phyloP scores from a whole-genome alignment of 2,113 vertebrate genomes.

The Pteropus alecto region DNA sequence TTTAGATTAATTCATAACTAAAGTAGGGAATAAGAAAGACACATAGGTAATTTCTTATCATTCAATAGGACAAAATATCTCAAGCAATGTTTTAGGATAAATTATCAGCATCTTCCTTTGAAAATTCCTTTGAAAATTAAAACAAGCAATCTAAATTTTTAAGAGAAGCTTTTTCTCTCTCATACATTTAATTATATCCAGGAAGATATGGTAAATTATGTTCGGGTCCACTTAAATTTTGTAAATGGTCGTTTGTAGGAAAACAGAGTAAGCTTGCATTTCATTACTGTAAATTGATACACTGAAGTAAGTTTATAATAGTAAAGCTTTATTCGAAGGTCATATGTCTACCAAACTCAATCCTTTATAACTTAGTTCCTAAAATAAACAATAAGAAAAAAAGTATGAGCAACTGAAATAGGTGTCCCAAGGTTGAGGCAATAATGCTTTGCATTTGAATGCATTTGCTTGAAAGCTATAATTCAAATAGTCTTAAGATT shows the following conservation, averaged over 20 bases:
- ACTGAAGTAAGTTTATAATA: not conserved
- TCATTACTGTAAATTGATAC: not conserved
- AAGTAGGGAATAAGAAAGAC: constrained; percentile 37
- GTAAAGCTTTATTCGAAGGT: not conserved
- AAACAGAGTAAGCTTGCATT: not conserved
- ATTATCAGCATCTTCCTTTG: not conserved
- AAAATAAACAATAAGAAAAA: not conserved
- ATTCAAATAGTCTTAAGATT: not conserved
- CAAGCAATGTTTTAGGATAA: not conserved
- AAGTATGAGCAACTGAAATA: not conserved
- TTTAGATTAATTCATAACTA: constrained; percentile 48
- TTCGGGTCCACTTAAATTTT: not conserved
- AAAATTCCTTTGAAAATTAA: not conserved
- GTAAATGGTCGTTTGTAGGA: not conserved
- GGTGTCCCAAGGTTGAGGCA: not conserved
- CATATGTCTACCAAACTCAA: not conserved
- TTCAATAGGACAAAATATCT: not conserved
- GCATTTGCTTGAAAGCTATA: not conserved
- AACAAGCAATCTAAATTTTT: not conserved
- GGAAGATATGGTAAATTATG: not conserved
- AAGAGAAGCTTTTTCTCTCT: not conserved
- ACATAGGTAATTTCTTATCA: not conserved
- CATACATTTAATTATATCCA: not conserved
- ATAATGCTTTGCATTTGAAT: not conserved
- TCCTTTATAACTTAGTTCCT: not conserved